Evolutionary conservation across 2,797 vertebrate genomes (phyloP), one percentile per base, ranked within the genome.

Genomic region (Knipowitschia caucasica): DNA sequence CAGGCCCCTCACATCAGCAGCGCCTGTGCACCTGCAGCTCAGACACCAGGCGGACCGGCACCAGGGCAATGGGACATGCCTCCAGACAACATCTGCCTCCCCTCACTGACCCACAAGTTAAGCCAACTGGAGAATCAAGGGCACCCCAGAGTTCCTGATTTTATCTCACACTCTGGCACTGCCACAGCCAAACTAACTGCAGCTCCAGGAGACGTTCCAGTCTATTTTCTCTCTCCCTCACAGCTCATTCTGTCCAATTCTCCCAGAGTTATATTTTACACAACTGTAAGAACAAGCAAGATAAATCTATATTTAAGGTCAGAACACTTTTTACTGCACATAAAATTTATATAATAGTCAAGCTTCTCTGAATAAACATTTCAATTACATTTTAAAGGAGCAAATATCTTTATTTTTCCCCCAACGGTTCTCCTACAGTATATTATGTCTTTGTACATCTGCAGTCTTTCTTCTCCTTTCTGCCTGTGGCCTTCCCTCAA

Each of bases 1-100:
- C 30, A 36, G 34, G 38, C 50, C 21, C 36, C 47, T 30, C 26
- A 8, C 59, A 63, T 70, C 75, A 62, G 63, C 46, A 49, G 20
- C 65, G 64, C 67, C 69, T 68, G 72, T 66, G 69, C 73, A 78
- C 85, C 80, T 87, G 82, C 80, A 83, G 83, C 85, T 65, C 68
- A 55, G 71, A 84, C 87, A 89, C 86, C 81, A 85, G 78, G 75
- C 77, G 50, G 73, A 62, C 66, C 55, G 66, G 69, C 11, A 36
- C 59, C 20, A 66, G 70, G 66, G 71, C 68, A 60, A 64, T 38
- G 76, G 78, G 85, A 86, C 78, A 85, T 83, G 88, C 89, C 89
- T 83, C 63, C 45, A 90, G 90, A 89, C 87, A 91, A 90, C 88
- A 91, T 90, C 89, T 92, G 91, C 84, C 82, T 86, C 80, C 81